Conservation (phyloP, 2,113 vertebrate genomes). For the Callipepla californica region DNA sequence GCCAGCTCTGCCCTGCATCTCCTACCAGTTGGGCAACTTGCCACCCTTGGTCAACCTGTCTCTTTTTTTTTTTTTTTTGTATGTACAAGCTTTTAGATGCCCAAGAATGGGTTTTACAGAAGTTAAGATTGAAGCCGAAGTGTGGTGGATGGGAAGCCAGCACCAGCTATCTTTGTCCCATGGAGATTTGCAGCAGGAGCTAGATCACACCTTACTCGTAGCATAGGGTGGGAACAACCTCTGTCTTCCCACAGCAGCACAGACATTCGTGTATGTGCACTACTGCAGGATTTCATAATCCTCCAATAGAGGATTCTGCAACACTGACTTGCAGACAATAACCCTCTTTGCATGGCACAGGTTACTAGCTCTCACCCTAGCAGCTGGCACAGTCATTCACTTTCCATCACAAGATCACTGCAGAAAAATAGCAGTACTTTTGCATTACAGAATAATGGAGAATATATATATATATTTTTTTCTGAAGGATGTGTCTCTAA, state of each 20-base stretch:
- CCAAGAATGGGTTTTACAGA: neutral
- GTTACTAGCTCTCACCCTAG: neutral
- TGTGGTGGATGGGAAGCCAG: neutral
- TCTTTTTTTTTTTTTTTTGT: neutral
- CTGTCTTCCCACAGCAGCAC: neutral
- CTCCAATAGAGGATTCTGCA: neutral
- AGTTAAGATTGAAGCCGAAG: neutral
- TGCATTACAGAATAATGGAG: neutral
- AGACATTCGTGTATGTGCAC: neutral
- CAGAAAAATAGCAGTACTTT: neutral
- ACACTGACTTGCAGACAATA: neutral
- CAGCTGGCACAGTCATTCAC: neutral
- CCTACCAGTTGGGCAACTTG: neutral
- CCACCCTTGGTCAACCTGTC: neutral
- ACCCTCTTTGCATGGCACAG: neutral
- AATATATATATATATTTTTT: neutral
- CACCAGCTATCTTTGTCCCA: neutral
- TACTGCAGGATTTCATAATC: neutral
- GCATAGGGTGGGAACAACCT: neutral
- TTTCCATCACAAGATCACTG: neutral
- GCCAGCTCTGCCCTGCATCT: neutral
- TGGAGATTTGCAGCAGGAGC: neutral
- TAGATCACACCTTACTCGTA: neutral
- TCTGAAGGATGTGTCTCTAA: neutral
- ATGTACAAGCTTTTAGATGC: neutral